Evolutionary conservation across 2,113 vertebrate genomes (phyloP).

Genomic region (Arizona elegans): DNA sequence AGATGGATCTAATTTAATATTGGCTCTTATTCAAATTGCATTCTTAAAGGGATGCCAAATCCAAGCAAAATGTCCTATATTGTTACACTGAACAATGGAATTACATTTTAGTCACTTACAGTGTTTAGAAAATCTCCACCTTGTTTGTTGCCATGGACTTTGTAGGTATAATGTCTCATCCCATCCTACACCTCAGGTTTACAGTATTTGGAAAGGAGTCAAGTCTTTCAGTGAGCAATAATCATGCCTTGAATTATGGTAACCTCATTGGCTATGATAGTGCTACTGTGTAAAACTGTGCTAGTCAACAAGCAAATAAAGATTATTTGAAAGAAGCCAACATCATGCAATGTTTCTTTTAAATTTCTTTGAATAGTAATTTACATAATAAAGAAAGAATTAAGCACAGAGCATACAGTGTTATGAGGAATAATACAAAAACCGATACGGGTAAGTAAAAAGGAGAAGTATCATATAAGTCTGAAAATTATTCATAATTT

Average conservation of each 20-base stretch:
- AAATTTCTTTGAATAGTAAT: neutral
- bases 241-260: neutral
- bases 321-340: neutral
- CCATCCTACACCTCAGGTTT: neutral
- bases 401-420: neutral
- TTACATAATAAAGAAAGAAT: neutral
- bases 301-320: neutral
- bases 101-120: neutral
- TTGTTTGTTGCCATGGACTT: neutral
- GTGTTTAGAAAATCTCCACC: neutral
- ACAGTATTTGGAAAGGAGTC: neutral
- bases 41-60: neutral
- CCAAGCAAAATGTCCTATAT: neutral
- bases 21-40: neutral
- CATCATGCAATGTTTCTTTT: neutral
- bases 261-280: neutral
- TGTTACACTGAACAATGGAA: neutral
- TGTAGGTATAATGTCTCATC: too few species aligned
- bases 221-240: neutral
- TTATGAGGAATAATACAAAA: neutral
- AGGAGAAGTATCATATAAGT: neutral
- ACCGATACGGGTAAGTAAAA: neutral
- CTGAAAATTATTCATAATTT: neutral
- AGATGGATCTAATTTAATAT: neutral
- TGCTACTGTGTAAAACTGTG: neutral